Conservation (phyloP, 35 echinoderm and acorn worm genomes). For the Heliocidaris tuberculata region DNA sequence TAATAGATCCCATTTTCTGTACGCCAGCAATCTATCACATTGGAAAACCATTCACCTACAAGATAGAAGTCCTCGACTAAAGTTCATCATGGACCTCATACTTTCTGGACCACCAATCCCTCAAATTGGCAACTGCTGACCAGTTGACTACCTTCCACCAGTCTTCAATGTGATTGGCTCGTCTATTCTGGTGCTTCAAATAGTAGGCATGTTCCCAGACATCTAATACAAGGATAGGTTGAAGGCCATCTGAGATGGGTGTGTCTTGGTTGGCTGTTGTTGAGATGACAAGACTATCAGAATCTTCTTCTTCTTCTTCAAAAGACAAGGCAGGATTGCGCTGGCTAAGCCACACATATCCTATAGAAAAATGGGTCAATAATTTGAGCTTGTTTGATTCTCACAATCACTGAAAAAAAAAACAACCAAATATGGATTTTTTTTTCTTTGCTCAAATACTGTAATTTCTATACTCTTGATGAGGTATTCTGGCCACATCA, state of each 20-base stretch:
- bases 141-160: slow-evolving; percentile 86
- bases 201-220: slow-evolving; percentile 91
- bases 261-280: slow-evolving; percentile 75
- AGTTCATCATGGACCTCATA: slow-evolving; percentile 67
- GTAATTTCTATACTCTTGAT: no score
- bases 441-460: no score
- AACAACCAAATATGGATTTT: not conserved
- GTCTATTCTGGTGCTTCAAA: slow-evolving; percentile 68
- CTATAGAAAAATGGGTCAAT: slow-evolving; percentile 15
- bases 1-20: not conserved
- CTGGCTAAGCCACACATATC: slow-evolving; percentile 76
- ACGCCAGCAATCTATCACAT: not conserved
- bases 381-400: not conserved
- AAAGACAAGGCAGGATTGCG: not conserved
- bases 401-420: not conserved
- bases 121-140: slow-evolving; percentile 57
- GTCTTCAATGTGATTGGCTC: slow-evolving; percentile 54
- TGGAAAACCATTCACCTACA: not conserved
- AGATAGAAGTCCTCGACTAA: not conserved
- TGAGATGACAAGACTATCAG: slow-evolving; percentile 38
- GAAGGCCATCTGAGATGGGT: slow-evolving; percentile 60
- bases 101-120: slow-evolving; percentile 66
- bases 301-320: not conserved
- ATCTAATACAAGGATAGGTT: slow-evolving; percentile 76
- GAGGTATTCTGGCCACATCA: no score